These are phyloP conservation scores for Aegithalos caudatus DNA, from an alignment of 2,113 vertebrate species.

Conservation along the genomic window DNA sequence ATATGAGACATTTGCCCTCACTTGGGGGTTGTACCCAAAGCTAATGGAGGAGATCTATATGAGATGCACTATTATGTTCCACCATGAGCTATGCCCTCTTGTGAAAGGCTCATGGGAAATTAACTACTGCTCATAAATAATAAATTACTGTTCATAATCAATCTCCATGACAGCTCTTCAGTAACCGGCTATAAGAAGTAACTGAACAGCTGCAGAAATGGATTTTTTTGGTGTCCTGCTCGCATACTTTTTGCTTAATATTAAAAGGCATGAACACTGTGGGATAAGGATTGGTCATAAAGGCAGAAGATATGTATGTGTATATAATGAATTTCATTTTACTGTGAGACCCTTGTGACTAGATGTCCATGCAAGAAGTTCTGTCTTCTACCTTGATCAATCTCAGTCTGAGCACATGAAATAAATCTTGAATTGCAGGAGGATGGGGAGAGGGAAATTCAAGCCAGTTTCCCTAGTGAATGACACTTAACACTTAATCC, in stretches of 20 bases:
- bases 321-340: not conserved
- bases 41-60: not conserved
- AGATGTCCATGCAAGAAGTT: not conserved
- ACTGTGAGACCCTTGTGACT: too few relatives aligned
- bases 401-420: not conserved
- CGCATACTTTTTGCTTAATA: not conserved
- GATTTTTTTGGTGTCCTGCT: not conserved
- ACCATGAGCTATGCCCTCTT: not conserved
- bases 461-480: constrained; percentile 31
- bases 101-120: not conserved
- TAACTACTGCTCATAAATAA: not conserved
- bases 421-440: not conserved
- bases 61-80: not conserved
- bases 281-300: not conserved
- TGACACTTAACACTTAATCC: constrained; percentile 45
- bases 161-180: not conserved
- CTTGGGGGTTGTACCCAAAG: not conserved
- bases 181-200: not conserved
- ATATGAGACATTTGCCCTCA: not conserved
- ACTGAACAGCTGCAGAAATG: not conserved
- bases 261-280: not conserved
- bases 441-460: not conserved
- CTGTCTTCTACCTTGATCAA: constrained; percentile 1
- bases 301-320: not conserved
- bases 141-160: not conserved